Evolutionary conservation across 2,113 vertebrate genomes (phyloP).

Genomic region (Mirounga angustirostris): DNA sequence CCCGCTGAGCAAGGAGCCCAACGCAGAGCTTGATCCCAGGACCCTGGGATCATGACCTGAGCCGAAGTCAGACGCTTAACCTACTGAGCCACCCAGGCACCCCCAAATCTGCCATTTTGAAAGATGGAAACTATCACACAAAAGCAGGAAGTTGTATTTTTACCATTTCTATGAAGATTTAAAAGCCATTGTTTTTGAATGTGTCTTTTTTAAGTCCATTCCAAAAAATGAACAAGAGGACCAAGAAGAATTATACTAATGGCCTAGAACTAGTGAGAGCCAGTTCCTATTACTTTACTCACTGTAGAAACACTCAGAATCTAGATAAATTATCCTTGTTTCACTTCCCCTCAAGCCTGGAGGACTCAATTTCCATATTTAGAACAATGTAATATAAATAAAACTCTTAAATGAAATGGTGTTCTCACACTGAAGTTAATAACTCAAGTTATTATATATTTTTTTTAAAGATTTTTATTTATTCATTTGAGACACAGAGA

Average conservation of each 20-base stretch:
- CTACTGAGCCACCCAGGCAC: too few relatives aligned
- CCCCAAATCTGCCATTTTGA: neutral
- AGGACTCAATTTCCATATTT: neutral
- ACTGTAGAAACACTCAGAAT: neutral
- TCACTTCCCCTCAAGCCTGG: neutral
- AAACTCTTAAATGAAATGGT: neutral
- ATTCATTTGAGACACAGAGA: too few relatives aligned
- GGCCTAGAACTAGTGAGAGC: neutral
- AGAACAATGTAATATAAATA: neutral
- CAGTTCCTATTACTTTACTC: neutral
- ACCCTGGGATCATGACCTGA: too few relatives aligned
- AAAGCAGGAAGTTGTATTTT: neutral
- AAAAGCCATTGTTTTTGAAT: neutral
- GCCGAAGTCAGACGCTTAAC: too few relatives aligned
- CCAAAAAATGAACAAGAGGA: neutral
- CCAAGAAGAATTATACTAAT: neutral
- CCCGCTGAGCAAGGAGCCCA: too few relatives aligned
- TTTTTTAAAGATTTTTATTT: neutral
- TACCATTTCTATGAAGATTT: neutral
- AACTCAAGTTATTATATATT: neutral
- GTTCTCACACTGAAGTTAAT: neutral
- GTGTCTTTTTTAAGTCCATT: conserved; percentile 11
- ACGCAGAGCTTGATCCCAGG: too few relatives aligned
- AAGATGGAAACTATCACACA: conserved; percentile 17
- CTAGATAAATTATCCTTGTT: neutral